A percentile compares a stretch with the other conserved stretches of the same genome.
phyloP scores from a whole-genome alignment of 1,140 invertebrate species.

The Drosophila elegans region DNA sequence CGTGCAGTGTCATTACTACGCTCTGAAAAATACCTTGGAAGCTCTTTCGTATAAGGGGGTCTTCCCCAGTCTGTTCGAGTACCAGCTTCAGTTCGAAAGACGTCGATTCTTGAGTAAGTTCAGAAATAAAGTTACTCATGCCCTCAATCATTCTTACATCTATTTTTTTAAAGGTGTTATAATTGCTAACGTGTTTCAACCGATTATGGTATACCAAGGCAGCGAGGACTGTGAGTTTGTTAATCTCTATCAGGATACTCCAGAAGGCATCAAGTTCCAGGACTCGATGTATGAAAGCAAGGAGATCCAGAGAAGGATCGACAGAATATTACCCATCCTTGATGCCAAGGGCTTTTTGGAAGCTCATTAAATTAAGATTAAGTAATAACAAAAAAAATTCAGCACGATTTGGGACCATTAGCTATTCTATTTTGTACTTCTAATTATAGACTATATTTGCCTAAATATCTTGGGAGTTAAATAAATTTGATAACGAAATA shows the following conservation, averaged over 20 bases:
- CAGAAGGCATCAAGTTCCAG: slow-evolving; percentile 51
- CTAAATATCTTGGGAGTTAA: no score
- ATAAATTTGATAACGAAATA: no score
- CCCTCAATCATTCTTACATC: not conserved
- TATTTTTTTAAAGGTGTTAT: slow-evolving; percentile 20
- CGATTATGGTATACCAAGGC: slow-evolving; percentile 55
- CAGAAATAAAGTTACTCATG: no score
- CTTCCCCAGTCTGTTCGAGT: slow-evolving; percentile 63
- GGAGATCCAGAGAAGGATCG: slow-evolving; percentile 36
- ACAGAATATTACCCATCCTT: slow-evolving; percentile 43
- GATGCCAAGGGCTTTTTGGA: slow-evolving; percentile 68
- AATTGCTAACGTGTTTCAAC: slow-evolving; percentile 39
- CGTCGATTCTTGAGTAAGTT: slow-evolving; percentile 63
- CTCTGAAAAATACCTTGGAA: slow-evolving; percentile 37
- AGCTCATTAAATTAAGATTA: slow-evolving; percentile 28
- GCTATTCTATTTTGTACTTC: no score
- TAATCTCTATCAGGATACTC: slow-evolving; percentile 43
- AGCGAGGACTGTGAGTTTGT: slow-evolving; percentile 47
- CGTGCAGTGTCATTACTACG: slow-evolving; percentile 67
- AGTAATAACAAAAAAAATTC: not conserved
- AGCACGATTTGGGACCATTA: not conserved
- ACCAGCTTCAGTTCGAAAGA: slow-evolving; percentile 60
- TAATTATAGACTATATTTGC: no score
- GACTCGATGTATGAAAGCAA: slow-evolving; percentile 43
- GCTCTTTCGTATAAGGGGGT: slow-evolving; percentile 45